A percentile compares a stretch with the other conserved stretches of the same genome.
phyloP scores from a whole-genome alignment of 2,113 vertebrate genomes.

The Balaeniceps rex region DNA sequence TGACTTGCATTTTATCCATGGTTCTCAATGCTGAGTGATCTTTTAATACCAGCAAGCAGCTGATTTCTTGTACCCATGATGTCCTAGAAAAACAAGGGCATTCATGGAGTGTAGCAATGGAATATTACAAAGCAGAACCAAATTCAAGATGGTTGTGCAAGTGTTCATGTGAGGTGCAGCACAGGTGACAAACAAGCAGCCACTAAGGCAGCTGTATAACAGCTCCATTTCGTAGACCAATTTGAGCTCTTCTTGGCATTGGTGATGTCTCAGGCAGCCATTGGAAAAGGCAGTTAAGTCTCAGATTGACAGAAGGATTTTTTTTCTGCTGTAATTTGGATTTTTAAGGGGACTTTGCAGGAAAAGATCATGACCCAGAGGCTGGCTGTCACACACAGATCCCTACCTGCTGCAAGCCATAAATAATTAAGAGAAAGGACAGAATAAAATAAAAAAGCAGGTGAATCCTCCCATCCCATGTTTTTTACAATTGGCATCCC shows the following conservation, averaged over 20 bases:
- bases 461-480: neutral
- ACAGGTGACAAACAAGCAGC: neutral
- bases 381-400: neutral
- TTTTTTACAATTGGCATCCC: neutral
- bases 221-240: neutral
- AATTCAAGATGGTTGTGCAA: neutral
- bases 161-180: neutral
- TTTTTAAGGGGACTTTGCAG: neutral
- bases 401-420: neutral
- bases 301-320: neutral
- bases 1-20: neutral
- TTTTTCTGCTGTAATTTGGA: neutral
- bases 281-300: neutral
- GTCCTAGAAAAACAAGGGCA: neutral
- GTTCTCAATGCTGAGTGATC: neutral
- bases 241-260: neutral
- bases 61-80: neutral
- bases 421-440: neutral
- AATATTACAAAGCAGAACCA: neutral
- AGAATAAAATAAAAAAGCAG: neutral
- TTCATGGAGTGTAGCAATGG: neutral
- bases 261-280: neutral
- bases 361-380: neutral
- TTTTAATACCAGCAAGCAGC: neutral
- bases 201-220: neutral